These are phyloP conservation scores for Spilarctia lutea DNA, from an alignment of 2,888 invertebrate species.

Conservation along the genomic window DNA sequence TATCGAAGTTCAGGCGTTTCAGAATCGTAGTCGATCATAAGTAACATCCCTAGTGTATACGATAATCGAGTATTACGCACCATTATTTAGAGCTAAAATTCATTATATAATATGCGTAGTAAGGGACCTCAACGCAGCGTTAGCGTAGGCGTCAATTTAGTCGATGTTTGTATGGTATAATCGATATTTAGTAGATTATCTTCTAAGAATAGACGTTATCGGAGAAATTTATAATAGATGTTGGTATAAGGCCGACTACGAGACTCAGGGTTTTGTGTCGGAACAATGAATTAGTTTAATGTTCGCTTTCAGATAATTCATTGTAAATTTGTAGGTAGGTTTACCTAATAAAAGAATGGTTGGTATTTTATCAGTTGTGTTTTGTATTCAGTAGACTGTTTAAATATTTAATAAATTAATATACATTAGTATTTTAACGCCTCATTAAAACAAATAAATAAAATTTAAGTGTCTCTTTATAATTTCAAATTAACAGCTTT, in stretches of 20 bases:
- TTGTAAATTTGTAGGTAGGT: neutral
- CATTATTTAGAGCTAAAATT: constrained; percentile 16
- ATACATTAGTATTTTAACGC: too few species aligned
- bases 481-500: too few species aligned
- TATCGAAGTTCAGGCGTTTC: too few species aligned
- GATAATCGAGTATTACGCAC: constrained; percentile 27
- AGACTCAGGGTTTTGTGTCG: neutral
- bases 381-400: too few species aligned
- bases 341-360: too few species aligned
- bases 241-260: neutral
- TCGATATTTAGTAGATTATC: constrained; percentile 1
- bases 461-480: too few species aligned
- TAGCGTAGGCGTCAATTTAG: constrained; percentile 8
- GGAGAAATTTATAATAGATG: neutral
- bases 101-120: constrained; percentile 23
- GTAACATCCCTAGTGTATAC: neutral
- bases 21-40: neutral
- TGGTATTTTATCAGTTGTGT: too few species aligned
- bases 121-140: neutral
- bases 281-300: neutral
- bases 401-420: too few species aligned
- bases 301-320: neutral
- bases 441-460: too few species aligned
- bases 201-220: neutral
- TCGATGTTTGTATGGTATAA: neutral